Evolutionary conservation across 2,113 vertebrate genomes (phyloP).

Genomic region (Merops nubicus): DNA sequence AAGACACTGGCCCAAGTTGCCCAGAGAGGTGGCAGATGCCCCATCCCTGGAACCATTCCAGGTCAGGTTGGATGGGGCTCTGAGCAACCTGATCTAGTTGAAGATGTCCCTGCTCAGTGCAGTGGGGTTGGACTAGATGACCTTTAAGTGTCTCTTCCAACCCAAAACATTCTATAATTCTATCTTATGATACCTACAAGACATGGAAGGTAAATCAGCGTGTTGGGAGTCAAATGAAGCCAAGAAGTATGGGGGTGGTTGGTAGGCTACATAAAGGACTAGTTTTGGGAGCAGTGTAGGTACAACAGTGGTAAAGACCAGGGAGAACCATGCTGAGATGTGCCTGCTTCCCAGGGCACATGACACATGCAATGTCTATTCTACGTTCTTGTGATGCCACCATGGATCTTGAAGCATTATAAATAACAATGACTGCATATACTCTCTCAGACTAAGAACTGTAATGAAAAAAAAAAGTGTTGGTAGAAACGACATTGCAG

Average conservation of each 20-base stretch:
- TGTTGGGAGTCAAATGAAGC: rapidly evolving
- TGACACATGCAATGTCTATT: background rate
- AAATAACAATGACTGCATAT: background rate
- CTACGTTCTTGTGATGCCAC: background rate
- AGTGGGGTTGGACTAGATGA: background rate
- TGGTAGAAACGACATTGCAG: background rate
- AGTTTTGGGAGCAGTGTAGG: background rate
- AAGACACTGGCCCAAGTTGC: background rate
- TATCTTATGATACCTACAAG: background rate
- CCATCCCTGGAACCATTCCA: too few relatives aligned
- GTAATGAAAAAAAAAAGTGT: background rate
- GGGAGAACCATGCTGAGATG: background rate
- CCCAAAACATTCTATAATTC: background rate
- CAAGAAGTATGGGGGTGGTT: background rate
- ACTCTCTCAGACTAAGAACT: background rate
- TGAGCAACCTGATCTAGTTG: background rate
- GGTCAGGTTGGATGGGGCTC: background rate
- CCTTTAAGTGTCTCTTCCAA: background rate
- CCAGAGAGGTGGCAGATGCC: background rate
- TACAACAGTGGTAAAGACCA: background rate
- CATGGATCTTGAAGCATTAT: background rate
- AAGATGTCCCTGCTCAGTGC: background rate
- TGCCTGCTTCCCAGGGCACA: background rate
- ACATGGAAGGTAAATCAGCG: background rate
- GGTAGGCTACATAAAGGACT: background rate